Conservation (phyloP, 2,113 vertebrate genomes). For the Mus pahari region DNA sequence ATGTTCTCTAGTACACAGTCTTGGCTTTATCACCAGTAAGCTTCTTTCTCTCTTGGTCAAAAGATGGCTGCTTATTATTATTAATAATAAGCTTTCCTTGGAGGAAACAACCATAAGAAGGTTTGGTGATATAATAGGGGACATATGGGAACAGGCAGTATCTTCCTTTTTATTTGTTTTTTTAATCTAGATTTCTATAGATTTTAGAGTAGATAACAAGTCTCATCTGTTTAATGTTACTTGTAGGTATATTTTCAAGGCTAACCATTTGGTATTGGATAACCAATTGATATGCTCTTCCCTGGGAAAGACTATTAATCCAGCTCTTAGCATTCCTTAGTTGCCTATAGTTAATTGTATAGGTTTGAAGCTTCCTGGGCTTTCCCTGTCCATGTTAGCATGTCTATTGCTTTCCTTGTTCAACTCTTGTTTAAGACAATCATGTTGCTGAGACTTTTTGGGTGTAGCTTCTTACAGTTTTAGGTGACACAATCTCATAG, state of each 20-base stretch:
- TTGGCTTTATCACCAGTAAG: background rate
- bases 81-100: background rate
- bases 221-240: background rate
- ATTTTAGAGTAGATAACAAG: background rate
- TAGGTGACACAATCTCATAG: background rate
- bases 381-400: background rate
- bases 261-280: background rate
- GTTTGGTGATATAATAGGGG: background rate
- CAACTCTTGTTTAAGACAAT: background rate
- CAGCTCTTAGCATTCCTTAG: background rate
- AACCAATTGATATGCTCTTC: background rate
- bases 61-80: background rate
- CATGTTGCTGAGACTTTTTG: background rate
- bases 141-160: background rate
- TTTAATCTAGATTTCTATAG: background rate
- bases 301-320: background rate
- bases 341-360: background rate
- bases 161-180: background rate
- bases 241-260: background rate
- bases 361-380: background rate
- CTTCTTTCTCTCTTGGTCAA: constrained; percentile 1
- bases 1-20: background rate
- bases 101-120: background rate
- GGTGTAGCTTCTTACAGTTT: background rate
- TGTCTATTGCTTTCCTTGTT: background rate